Evolutionary conservation across 2,797 vertebrate species (phyloP).

Genomic region (Onychomys torridus): DNA sequence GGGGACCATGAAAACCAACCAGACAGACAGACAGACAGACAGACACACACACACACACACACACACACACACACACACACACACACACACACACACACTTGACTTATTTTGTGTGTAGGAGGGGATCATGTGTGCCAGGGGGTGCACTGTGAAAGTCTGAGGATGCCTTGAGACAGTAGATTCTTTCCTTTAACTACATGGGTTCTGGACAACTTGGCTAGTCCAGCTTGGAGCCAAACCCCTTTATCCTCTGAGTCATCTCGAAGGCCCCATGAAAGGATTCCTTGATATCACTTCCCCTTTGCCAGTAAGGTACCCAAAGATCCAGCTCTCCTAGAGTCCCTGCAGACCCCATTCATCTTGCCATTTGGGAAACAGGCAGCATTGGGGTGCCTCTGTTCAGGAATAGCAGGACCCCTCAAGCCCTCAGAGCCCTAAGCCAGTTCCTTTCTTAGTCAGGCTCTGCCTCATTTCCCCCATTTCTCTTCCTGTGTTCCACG

Average conservation of each 20-base stretch:
- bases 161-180: not conserved
- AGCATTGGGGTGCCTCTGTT: rapidly evolving
- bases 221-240: not conserved
- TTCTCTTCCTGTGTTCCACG: not conserved
- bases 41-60: not conserved
- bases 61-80: no score
- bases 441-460: rapidly evolving
- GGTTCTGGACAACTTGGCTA: not conserved
- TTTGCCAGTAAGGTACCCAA: not conserved
- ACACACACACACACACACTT: no score
- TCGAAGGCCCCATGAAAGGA: slow-evolving; percentile 82
- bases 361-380: no score
- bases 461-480: not conserved
- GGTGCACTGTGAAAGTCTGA: not conserved
- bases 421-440: not conserved
- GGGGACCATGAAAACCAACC: not conserved
- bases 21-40: not conserved
- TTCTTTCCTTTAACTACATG: not conserved
- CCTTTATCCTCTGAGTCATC: not conserved
- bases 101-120: not conserved
- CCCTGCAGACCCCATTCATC: not conserved
- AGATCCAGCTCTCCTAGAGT: not conserved
- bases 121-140: not conserved
- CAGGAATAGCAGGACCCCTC: not conserved
- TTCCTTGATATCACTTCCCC: not conserved